Conservation (phyloP, 2,113 vertebrate species). For the Numenius arquata region DNA sequence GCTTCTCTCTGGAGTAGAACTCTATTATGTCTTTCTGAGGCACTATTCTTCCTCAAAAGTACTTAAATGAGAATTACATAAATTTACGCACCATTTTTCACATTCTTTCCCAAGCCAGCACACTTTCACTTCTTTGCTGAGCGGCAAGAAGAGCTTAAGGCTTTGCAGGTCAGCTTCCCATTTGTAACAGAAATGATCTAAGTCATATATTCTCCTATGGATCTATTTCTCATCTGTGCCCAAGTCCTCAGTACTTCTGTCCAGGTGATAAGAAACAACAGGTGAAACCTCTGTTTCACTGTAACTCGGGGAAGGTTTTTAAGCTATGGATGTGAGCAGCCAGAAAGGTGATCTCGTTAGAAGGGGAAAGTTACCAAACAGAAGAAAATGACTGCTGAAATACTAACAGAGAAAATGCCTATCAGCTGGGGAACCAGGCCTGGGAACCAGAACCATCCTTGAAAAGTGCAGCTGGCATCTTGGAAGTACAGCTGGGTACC, state of each 20-base stretch:
- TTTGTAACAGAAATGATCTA: background rate
- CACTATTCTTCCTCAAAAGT: background rate
- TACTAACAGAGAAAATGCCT: background rate
- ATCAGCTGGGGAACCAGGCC: background rate
- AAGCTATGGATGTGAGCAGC: background rate
- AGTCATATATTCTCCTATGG: background rate
- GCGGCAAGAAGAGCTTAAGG: background rate
- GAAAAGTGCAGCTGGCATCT: background rate
- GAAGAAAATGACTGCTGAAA: background rate
- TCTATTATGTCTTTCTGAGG: background rate
- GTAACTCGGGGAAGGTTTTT: background rate
- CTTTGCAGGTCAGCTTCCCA: background rate
- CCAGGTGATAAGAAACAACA: background rate
- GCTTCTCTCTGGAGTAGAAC: background rate
- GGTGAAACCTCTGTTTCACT: background rate
- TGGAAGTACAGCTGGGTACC: background rate
- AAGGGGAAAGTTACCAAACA: background rate
- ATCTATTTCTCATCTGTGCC: background rate
- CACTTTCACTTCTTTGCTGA: background rate
- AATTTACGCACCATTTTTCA: background rate
- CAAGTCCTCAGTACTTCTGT: background rate
- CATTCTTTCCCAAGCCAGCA: background rate
- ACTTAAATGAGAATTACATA: background rate
- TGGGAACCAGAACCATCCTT: background rate
- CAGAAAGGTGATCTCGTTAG: background rate